phyloP scores from a whole-genome alignment of 2,797 vertebrate species.

The Tenualosa ilisha region DNA sequence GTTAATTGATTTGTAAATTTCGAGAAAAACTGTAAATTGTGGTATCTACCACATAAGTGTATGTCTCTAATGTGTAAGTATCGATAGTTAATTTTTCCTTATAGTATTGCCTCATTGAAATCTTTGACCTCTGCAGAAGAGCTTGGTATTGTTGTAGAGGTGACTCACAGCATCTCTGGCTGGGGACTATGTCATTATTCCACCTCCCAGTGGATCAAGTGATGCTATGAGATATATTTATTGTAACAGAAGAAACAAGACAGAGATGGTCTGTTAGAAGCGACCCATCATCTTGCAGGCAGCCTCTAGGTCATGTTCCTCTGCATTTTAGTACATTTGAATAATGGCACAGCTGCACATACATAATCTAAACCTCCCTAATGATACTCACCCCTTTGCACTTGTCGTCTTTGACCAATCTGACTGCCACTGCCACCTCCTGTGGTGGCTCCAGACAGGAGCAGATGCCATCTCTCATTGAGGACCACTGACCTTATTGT shows the following conservation, averaged over 20 bases:
- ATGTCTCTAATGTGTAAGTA: not conserved
- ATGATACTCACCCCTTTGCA: not conserved
- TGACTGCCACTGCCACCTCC: conserved; percentile 21
- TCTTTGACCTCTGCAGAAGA: not conserved
- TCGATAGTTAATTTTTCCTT: not conserved
- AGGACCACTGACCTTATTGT: conserved; percentile 20
- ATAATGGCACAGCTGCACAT: conserved; percentile 20
- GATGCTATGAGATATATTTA: not conserved
- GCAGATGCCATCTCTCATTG: conserved; percentile 19
- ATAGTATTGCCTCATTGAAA: not conserved
- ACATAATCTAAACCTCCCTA: not conserved
- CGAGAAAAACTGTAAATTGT: no score
- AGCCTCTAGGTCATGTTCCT: not conserved
- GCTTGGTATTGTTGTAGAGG: not conserved
- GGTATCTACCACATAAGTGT: not conserved
- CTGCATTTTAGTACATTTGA: not conserved
- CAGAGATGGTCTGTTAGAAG: not conserved
- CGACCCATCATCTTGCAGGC: conserved; percentile 18
- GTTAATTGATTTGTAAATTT: no score
- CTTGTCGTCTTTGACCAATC: conserved; percentile 18
- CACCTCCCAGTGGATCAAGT: not conserved
- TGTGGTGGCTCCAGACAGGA: not conserved
- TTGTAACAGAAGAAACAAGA: conserved; percentile 12
- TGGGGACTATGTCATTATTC: not conserved
- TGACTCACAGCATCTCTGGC: not conserved